Conservation (phyloP, 2,888 invertebrate species). For the Netelia melanura region DNA sequence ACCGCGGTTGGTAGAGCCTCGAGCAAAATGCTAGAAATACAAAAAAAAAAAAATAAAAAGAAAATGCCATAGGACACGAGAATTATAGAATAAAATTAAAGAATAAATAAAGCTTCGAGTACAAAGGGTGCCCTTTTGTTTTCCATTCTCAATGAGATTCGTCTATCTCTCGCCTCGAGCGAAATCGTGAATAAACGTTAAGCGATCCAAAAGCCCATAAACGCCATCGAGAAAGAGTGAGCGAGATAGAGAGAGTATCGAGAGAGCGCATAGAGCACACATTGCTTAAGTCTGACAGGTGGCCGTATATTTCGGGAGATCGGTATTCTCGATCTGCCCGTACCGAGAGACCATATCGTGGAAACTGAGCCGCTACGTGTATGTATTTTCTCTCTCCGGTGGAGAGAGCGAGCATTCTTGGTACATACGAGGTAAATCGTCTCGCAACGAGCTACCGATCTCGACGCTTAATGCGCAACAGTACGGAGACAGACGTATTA, state of each 20-base stretch:
- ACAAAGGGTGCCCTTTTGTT: slow-evolving; percentile 53
- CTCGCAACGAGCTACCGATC: slow-evolving; percentile 48
- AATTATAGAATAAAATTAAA: slow-evolving; percentile 51
- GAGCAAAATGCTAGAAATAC: slow-evolving; percentile 10
- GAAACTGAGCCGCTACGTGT: slow-evolving; percentile 56
- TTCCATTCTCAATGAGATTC: slow-evolving; percentile 42
- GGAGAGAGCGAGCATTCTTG: slow-evolving; percentile 47
- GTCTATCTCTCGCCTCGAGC: slow-evolving; percentile 27
- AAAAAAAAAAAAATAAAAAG: slow-evolving; percentile 16
- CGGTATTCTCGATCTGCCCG: slow-evolving; percentile 73
- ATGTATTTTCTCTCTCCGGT: slow-evolving; percentile 52
- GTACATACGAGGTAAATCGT: slow-evolving; percentile 33
- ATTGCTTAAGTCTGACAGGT: slow-evolving; percentile 64
- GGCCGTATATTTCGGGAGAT: slow-evolving; percentile 75
- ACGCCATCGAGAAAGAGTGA: slow-evolving; percentile 28
- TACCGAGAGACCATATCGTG: slow-evolving; percentile 52
- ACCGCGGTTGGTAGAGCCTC: slow-evolving; percentile 15
- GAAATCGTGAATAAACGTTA: slow-evolving; percentile 41
- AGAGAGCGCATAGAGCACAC: slow-evolving; percentile 6
- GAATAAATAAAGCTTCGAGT: slow-evolving; percentile 36
- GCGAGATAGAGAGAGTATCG: slow-evolving; percentile 36
- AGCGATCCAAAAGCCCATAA: slow-evolving; percentile 27
- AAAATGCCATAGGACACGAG: background rate
- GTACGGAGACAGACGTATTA: slow-evolving; percentile 18
- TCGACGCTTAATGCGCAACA: slow-evolving; percentile 18